Conservation (phyloP, 2,888 invertebrate genomes). For the Drosophila buzzatii region DNA sequence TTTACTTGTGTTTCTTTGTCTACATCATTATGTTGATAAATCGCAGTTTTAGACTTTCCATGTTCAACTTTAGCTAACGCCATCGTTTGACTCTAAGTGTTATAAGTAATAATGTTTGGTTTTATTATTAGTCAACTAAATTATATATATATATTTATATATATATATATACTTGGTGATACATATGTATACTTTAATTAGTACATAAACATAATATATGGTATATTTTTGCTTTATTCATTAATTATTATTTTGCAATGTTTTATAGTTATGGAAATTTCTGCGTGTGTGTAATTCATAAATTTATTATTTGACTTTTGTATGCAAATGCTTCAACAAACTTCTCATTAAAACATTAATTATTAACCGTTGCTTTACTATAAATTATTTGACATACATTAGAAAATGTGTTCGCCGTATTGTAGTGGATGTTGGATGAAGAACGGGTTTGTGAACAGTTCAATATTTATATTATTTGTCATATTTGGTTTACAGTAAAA, state of each 20-base stretch:
- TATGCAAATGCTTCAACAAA: slow-evolving; percentile 67
- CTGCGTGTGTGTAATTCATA: slow-evolving; percentile 32
- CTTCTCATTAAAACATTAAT: slow-evolving; percentile 52
- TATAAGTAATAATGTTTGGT: slow-evolving; percentile 41
- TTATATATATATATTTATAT: slow-evolving; percentile 58
- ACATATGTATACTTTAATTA: slow-evolving; percentile 70
- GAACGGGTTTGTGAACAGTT: slow-evolving; percentile 37
- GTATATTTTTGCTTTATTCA: slow-evolving; percentile 30
- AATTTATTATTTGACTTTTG: slow-evolving; percentile 16
- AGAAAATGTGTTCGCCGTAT: neutral
- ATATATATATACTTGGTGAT: slow-evolving; percentile 53
- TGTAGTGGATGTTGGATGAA: neutral
- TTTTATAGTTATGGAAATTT: slow-evolving; percentile 58
- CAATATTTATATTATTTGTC: slow-evolving; percentile 54
- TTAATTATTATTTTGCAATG: slow-evolving; percentile 52
- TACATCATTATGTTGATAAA: slow-evolving; percentile 1
- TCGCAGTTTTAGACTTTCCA: neutral
- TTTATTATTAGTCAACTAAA: slow-evolving; percentile 75
- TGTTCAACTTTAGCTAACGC: slow-evolving; percentile 19
- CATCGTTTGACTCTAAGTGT: slow-evolving; percentile 37
- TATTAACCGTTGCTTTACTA: slow-evolving; percentile 39
- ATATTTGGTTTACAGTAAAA: slow-evolving; percentile 33
- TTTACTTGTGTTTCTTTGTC: neutral
- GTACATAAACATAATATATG: slow-evolving; percentile 70
- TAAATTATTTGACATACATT: slow-evolving; percentile 5